A percentile compares a stretch with the other conserved stretches of the same genome.
Evolutionary conservation across 2,888 invertebrate genomes (phyloP).

Genomic region (Silvanus unidentatus): DNA sequence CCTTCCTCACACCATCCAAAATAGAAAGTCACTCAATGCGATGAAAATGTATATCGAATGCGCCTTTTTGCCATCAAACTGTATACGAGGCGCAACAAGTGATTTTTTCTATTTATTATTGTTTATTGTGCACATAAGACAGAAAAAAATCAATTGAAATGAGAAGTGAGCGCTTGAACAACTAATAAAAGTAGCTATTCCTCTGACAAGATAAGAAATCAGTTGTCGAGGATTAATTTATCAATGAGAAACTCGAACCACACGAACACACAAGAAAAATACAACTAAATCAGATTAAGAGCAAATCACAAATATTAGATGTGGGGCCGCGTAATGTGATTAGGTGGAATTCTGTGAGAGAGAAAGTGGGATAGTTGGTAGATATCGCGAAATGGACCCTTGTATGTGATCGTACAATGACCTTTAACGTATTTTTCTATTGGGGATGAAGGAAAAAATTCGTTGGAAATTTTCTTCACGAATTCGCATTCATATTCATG

Average conservation of each 20-base stretch:
- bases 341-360: background rate
- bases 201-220: slow-evolving; percentile 4
- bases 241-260: background rate
- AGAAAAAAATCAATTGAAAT: background rate
- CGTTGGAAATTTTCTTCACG: no score
- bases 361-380: no score
- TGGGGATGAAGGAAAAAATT: no score
- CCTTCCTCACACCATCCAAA: slow-evolving; percentile 7
- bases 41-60: background rate
- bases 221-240: slow-evolving; percentile 3
- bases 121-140: background rate
- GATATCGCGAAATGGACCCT: slow-evolving; percentile 1
- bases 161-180: background rate
- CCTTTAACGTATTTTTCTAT: background rate
- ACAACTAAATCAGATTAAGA: slow-evolving; percentile 5
- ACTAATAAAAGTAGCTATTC: background rate
- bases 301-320: slow-evolving; percentile 4
- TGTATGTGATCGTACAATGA: background rate
- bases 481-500: no score
- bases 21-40: background rate
- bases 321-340: background rate
- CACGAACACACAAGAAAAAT: background rate
- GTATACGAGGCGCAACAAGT: background rate
- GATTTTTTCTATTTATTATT: background rate
- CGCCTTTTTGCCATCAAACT: background rate